phyloP scores from a whole-genome alignment of 2,888 invertebrate genomes.

The Himalopsyche kuldschensis region DNA sequence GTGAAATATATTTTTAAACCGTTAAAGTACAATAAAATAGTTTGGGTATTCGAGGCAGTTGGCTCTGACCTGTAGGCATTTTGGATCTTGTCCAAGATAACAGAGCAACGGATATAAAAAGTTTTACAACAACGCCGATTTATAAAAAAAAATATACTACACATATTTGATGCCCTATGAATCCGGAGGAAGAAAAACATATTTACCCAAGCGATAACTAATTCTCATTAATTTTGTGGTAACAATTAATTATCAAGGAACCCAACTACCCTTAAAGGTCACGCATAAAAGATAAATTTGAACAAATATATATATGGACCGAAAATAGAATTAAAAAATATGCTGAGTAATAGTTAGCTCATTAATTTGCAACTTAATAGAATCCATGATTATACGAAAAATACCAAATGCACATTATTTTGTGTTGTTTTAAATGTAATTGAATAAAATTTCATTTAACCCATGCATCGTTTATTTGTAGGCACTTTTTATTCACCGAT shows the following conservation, averaged over 20 bases:
- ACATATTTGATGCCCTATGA: background rate
- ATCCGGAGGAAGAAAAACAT: background rate
- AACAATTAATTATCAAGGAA: background rate
- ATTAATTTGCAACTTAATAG: too few relatives aligned
- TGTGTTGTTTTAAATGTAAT: too few relatives aligned
- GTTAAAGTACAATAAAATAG: conserved; percentile 10
- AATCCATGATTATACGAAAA: too few relatives aligned
- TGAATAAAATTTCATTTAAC: too few relatives aligned
- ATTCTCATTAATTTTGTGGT: background rate
- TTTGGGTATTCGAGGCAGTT: background rate
- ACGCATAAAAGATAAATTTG: too few relatives aligned
- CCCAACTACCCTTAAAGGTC: background rate
- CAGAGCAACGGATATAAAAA: conserved; percentile 13
- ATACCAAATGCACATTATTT: too few relatives aligned
- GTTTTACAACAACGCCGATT: conserved; percentile 11
- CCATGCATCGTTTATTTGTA: too few relatives aligned
- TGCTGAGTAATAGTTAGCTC: too few relatives aligned
- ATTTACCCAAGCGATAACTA: background rate
- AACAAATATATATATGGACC: too few relatives aligned
- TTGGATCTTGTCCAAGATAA: conserved; percentile 14
- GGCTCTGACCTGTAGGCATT: conserved; percentile 22
- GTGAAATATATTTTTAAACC: background rate
- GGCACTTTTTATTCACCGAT: background rate
- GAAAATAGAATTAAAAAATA: too few relatives aligned
- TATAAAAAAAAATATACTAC: background rate